Base-by-base conservation (phyloP, 2,888 invertebrate species). In the Melieria omissa region DNA sequence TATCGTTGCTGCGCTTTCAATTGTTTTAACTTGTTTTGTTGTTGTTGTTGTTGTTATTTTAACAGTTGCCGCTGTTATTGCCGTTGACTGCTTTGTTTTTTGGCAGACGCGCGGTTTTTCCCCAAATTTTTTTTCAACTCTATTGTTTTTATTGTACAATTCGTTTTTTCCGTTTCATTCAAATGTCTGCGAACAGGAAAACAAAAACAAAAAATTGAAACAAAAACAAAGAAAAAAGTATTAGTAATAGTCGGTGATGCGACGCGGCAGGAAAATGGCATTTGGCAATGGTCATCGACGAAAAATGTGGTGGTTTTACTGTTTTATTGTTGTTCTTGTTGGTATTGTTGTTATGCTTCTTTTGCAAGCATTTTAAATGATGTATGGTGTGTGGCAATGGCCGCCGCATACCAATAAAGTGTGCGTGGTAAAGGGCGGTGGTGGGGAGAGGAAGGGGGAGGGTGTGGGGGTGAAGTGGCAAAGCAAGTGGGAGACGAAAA, bases 221-320 rank as follows among this genome's bases (percentile, higher is more conserved):
- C 57, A 67, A 63, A 63, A 71, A 73, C 68, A 73, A 63, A 54
- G 65, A 72, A 75, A 73, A 73, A 77, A 70, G 42, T n/a, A 55
- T n/a, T 52, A 8, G 14, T 52, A 52, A 29, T 29, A 29, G 29
- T 29, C 29, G 29, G 29, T 29, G 29, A 29, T 29, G 29, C 29
- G 29, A 52, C 12, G 52, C 12, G 14, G 52, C 52, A 10, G 52
- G 58, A 64, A 66, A 49, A 64, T 29, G 29, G 75, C 82, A 81
- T 82, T 81, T 80, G 78, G 29, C 82, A 81, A 81, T 82, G 81
- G 80, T 81, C 83, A 82, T 82, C 82, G 83, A 81, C 80, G 82
- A 79, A n/a, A 8, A 49, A 42, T 44, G 14, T 55, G 12, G 16
- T 57, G 61, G 16, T 70, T 14, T 60, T 72, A 16, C 47, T 55